Percentiles rank a stretch among this genome's conserved stretches.
Conservation (phyloP, 2,888 invertebrate genomes). For the Diploptera punctata region DNA sequence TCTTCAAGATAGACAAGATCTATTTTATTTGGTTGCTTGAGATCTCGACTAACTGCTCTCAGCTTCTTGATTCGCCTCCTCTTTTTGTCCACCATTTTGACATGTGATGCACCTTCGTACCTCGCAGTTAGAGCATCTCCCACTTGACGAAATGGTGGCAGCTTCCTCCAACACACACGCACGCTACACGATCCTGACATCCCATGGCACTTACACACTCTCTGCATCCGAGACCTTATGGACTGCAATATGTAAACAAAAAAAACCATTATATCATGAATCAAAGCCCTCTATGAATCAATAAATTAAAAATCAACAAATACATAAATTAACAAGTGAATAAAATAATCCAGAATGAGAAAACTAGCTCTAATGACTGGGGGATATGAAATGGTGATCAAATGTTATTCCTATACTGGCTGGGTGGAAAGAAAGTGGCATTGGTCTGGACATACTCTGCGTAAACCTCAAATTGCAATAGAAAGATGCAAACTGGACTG, state of each 20-base stretch:
- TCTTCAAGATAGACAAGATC: conserved; percentile 90
- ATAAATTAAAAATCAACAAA: no score
- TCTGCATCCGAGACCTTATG: conserved; percentile 79
- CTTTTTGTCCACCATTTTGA: conserved; percentile 63
- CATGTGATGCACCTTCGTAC: conserved; percentile 88
- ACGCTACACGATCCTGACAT: conserved; percentile 93
- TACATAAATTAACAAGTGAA: no score
- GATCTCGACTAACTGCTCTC: conserved; percentile 74
- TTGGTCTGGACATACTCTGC: no score
- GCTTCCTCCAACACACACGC: conserved; percentile 87
- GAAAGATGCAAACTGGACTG: no score
- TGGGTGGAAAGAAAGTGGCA: no score
- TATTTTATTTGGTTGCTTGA: conserved; percentile 88
- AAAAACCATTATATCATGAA: not conserved
- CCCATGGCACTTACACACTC: conserved; percentile 92
- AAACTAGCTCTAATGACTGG: no score
- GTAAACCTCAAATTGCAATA: no score
- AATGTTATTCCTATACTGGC: no score
- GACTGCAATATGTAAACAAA: conserved; percentile 59
- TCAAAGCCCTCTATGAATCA: no score
- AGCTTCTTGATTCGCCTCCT: conserved; percentile 70
- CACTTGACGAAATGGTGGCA: conserved; percentile 77
- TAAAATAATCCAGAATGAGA: no score
- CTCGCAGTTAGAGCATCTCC: conserved; percentile 78
- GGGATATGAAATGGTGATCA: no score